Percentiles rank a stretch among this genome's conserved stretches.
Conservation (phyloP, 2,888 invertebrate species). For the Azorinus chamasolen region DNA sequence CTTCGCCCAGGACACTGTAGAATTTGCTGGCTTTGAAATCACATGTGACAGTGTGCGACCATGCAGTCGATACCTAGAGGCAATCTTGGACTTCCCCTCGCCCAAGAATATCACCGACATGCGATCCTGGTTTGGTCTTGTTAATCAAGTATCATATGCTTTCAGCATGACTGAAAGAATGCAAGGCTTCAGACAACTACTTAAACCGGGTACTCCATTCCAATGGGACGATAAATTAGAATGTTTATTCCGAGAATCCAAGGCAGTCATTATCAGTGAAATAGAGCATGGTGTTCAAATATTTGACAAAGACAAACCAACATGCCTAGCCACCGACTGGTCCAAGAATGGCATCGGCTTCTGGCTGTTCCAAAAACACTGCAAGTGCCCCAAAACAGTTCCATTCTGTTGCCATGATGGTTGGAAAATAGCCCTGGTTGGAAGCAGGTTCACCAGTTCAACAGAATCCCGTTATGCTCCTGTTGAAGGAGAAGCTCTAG, state of each 20-base stretch:
- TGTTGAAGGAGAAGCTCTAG: conserved; percentile 35
- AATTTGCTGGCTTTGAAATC: conserved; percentile 61
- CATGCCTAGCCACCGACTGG: conserved; percentile 73
- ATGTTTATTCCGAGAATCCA: conserved; percentile 34
- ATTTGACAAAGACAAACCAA: conserved; percentile 66
- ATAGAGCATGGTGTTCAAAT: conserved; percentile 66
- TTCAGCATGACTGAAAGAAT: conserved; percentile 69
- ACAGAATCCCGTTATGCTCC: conserved; percentile 41
- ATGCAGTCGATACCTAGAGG: conserved; percentile 49
- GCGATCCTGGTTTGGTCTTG: conserved; percentile 73
- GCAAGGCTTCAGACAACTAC: conserved; percentile 67
- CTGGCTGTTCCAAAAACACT: conserved; percentile 71
- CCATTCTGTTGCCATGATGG: conserved; percentile 59
- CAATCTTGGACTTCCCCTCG: conserved; percentile 66
- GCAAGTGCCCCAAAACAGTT: conserved; percentile 22
- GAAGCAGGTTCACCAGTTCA: conserved; percentile 54
- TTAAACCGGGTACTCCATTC: conserved; percentile 62
- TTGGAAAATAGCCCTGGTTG: conserved; percentile 56
- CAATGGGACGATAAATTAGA: conserved; percentile 47
- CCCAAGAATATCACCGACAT: conserved; percentile 66
- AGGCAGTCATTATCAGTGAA: conserved; percentile 54
- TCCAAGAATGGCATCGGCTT: conserved; percentile 59
- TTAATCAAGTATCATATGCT: no score
- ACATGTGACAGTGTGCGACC: conserved; percentile 51
- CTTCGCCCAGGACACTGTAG: conserved; percentile 61